Evolutionary conservation across 1,140 invertebrate genomes (phyloP).

Genomic region (Drosophila obscura): DNA sequence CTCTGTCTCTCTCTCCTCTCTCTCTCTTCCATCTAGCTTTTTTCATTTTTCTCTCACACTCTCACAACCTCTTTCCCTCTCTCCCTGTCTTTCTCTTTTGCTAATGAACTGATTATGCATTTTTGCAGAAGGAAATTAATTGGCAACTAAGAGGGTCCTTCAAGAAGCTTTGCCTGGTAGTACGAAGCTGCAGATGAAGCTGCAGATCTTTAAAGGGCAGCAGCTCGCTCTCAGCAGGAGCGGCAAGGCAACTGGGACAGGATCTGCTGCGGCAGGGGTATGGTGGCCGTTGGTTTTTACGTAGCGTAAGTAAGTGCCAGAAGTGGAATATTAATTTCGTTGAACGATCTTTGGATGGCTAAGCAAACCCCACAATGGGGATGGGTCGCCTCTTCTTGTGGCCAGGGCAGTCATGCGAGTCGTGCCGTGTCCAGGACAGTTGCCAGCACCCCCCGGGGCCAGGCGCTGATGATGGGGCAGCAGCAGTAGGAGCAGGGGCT

Average conservation of each 20-base stretch:
- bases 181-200: background rate
- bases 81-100: constrained; percentile 21
- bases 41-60: constrained; percentile 15
- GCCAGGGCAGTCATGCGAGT: constrained; percentile 62
- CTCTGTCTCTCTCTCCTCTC: constrained; percentile 28
- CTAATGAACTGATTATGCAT: constrained; percentile 79
- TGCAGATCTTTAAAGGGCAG: too few species aligned
- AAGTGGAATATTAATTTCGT: constrained; percentile 81
- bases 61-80: background rate
- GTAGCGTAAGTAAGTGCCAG: constrained; percentile 79
- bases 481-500: background rate
- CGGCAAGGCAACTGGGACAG: too few species aligned
- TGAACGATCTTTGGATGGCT: constrained; percentile 53
- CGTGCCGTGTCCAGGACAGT: constrained; percentile 54
- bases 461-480: background rate
- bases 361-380: background rate
- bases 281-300: constrained; percentile 49
- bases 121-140: constrained; percentile 14
- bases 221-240: too few species aligned
- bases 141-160: background rate
- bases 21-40: constrained; percentile 7
- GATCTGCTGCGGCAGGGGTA: too few species aligned
- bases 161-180: background rate
- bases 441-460: background rate
- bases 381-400: too few species aligned